Conservation (phyloP, 2,888 invertebrate genomes). For the Litoditis marina region DNA sequence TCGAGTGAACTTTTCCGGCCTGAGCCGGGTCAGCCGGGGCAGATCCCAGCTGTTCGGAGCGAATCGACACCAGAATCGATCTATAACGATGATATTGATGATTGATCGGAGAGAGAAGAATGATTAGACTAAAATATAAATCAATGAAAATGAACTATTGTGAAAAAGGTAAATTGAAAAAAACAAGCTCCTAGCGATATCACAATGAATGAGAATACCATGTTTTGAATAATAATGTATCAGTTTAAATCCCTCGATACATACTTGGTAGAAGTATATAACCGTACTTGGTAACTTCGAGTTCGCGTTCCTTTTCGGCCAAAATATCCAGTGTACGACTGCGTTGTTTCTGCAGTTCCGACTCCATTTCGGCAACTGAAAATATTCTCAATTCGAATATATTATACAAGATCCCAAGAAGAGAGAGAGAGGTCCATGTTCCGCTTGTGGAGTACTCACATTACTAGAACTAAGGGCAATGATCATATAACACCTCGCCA, state of each 20-base stretch:
- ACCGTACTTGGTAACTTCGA: constrained; percentile 46
- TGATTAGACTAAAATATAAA: too few relatives aligned
- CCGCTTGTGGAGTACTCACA: too few relatives aligned
- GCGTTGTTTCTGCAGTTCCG: constrained; percentile 73
- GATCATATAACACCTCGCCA: too few relatives aligned
- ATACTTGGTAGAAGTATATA: background rate
- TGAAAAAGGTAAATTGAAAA: too few relatives aligned
- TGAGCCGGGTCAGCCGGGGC: constrained; percentile 15
- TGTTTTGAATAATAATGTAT: too few relatives aligned
- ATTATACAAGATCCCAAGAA: background rate
- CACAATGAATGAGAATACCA: too few relatives aligned
- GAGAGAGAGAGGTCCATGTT: too few relatives aligned
- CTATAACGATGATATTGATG: too few relatives aligned
- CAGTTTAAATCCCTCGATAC: too few relatives aligned
- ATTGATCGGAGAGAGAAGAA: background rate
- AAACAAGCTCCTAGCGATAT: too few relatives aligned
- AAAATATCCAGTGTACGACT: constrained; percentile 71
- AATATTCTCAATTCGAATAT: constrained; percentile 1
- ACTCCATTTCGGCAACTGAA: constrained; percentile 48
- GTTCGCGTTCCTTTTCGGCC: constrained; percentile 51
- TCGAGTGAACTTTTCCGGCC: constrained; percentile 11
- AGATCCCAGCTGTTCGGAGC: constrained; percentile 20
- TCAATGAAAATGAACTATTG: too few relatives aligned
- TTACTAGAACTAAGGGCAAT: too few relatives aligned
- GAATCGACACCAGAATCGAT: constrained; percentile 26